These are phyloP conservation scores for Dryadula phaetusa DNA, from an alignment of 2,888 invertebrate genomes.

Conservation along the genomic window DNA sequence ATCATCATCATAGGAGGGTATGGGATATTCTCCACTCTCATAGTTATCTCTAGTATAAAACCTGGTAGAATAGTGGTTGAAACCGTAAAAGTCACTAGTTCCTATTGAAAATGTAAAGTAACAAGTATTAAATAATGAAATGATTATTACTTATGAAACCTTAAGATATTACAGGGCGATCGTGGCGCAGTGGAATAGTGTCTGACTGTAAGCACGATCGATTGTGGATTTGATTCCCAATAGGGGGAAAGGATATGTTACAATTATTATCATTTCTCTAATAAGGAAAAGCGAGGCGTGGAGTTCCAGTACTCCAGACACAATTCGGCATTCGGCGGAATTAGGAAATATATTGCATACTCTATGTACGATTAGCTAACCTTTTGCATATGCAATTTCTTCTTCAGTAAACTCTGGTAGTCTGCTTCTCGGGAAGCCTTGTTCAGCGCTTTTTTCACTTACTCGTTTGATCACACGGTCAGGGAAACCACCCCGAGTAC, in stretches of 20 bases:
- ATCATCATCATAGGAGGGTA: conserved; percentile 68
- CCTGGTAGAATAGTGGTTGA: conserved; percentile 66
- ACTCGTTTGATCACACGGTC: conserved; percentile 68
- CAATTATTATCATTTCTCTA: no score
- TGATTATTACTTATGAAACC: no score
- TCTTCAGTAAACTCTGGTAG: conserved; percentile 73
- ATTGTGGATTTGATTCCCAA: no score
- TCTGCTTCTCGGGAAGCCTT: conserved; percentile 74
- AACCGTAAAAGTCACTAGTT: conserved; percentile 70
- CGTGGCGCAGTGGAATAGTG: no score
- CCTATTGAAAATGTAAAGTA: conserved; percentile 51
- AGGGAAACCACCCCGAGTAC: conserved; percentile 77
- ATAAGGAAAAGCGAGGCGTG: no score
- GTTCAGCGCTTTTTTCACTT: conserved; percentile 69
- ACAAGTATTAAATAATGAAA: neutral
- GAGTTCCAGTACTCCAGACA: no score
- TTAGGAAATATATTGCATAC: neutral
- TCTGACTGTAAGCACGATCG: no score
- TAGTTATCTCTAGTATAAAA: conserved; percentile 57
- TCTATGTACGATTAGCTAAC: conserved; percentile 45
- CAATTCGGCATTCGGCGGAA: no score
- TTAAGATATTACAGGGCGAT: no score
- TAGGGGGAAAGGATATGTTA: no score
- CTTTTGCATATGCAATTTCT: conserved; percentile 67
- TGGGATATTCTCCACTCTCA: conserved; percentile 51